Conservation (phyloP, 2,797 vertebrate species). For the Todus mexicanus region DNA sequence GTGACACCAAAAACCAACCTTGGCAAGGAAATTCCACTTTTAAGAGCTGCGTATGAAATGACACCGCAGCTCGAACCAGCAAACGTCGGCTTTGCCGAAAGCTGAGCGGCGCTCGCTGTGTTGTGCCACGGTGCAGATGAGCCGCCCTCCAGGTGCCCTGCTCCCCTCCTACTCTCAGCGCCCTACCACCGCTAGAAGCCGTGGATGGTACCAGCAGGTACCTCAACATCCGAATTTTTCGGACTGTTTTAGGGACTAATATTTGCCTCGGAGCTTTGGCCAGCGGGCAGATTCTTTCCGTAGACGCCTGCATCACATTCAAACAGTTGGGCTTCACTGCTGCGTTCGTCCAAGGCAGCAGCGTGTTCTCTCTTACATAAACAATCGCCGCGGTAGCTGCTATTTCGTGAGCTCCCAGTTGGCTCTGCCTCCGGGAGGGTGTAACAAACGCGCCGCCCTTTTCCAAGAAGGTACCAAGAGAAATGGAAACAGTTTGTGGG, state of each 20-base stretch:
- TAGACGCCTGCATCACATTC: neutral
- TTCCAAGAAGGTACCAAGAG: neutral
- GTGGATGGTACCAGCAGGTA: neutral
- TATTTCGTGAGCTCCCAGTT: neutral
- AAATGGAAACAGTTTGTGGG: neutral
- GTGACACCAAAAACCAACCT: neutral
- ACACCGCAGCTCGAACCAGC: neutral
- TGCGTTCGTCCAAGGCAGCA: neutral
- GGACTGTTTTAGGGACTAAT: neutral
- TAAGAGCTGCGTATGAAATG: neutral
- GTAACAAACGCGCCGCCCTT: neutral
- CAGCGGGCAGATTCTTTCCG: neutral
- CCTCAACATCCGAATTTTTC: neutral
- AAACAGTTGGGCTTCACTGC: neutral
- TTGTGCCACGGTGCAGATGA: fast-evolving
- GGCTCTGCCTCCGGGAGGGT: neutral
- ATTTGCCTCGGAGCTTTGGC: neutral
- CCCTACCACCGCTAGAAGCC: neutral
- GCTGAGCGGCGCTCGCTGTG: neutral
- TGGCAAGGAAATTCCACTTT: neutral
- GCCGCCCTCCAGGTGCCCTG: neutral
- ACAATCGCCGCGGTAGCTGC: neutral
- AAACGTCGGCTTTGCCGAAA: neutral
- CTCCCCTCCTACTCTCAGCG: fast-evolving
- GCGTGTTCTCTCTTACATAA: neutral